Evolutionary conservation across 2,113 vertebrate genomes (phyloP).

Genomic region (Leucosticte australis): DNA sequence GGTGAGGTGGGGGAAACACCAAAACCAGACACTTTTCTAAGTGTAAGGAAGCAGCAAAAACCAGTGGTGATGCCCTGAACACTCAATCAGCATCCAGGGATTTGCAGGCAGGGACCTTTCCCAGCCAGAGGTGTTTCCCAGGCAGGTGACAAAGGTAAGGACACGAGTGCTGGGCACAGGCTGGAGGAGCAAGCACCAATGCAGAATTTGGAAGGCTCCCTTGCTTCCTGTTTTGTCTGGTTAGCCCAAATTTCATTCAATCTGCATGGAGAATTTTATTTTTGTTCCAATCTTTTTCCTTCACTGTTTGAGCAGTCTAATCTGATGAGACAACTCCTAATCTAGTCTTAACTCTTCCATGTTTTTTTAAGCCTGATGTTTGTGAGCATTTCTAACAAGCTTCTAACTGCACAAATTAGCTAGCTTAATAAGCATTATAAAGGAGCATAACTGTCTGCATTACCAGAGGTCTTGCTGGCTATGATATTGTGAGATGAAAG

Average conservation of each 20-base stretch:
- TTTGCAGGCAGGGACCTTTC: background rate
- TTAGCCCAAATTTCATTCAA: background rate
- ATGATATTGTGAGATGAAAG: background rate
- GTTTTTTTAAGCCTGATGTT: background rate
- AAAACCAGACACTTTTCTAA: background rate
- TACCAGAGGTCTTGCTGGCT: background rate
- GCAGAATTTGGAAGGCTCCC: background rate
- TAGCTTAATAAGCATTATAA: background rate
- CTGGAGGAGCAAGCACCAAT: background rate
- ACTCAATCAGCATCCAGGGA: background rate
- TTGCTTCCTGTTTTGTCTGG: background rate
- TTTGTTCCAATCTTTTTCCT: background rate
- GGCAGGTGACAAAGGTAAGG: background rate
- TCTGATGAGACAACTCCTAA: background rate
- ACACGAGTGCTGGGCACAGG: background rate
- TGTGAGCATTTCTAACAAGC: background rate
- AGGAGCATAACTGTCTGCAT: background rate
- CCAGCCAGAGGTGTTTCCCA: background rate
- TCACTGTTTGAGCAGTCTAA: background rate
- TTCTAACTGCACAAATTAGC: background rate
- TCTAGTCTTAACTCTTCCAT: background rate
- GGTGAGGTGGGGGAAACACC: background rate
- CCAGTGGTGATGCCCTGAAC: background rate
- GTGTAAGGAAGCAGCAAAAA: background rate
- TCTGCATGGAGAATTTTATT: background rate